phyloP scores from a whole-genome alignment of 2,113 vertebrate species.

The Uria aalge region DNA sequence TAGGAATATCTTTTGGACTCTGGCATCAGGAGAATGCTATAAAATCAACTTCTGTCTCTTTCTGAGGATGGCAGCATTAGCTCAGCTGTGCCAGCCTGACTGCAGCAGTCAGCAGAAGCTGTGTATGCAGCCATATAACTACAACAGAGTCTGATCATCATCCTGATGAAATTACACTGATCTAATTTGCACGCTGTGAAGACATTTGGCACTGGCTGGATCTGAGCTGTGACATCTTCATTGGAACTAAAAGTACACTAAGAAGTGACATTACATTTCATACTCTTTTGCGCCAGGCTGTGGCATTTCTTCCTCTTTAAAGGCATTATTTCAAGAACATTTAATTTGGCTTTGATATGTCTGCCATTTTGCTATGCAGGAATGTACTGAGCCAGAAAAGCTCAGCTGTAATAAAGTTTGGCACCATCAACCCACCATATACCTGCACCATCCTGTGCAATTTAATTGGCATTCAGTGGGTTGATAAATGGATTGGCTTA shows the following conservation, averaged over 20 bases:
- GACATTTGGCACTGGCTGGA: conserved; percentile 82
- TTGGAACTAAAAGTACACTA: conserved; percentile 77
- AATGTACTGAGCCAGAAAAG: conserved; percentile 78
- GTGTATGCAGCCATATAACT: conserved; percentile 73
- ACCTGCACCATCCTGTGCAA: conserved; percentile 91
- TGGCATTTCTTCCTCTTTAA: conserved; percentile 76
- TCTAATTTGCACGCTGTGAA: conserved; percentile 86
- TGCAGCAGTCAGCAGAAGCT: conserved; percentile 69
- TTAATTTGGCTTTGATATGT: conserved; percentile 77
- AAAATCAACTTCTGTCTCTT: conserved; percentile 53
- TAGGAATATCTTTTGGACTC: conserved; percentile 29
- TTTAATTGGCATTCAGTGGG: conserved; percentile 92
- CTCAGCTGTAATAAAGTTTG: conserved; percentile 88
- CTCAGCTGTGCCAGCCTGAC: conserved; percentile 72
- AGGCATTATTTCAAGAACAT: conserved; percentile 79
- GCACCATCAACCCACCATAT: conserved; percentile 83
- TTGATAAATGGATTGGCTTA: conserved; percentile 95
- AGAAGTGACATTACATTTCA: conserved; percentile 73
- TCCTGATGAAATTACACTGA: conserved; percentile 86
- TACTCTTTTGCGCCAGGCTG: conserved; percentile 68
- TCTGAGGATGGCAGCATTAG: conserved; percentile 61
- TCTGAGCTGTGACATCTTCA: conserved; percentile 83
- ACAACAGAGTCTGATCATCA: conserved; percentile 75
- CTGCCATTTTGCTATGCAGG: conserved; percentile 74
- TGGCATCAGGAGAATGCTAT: conserved; percentile 15